Conservation (phyloP, 2,113 vertebrate genomes). For the Callocephalon fimbriatum region DNA sequence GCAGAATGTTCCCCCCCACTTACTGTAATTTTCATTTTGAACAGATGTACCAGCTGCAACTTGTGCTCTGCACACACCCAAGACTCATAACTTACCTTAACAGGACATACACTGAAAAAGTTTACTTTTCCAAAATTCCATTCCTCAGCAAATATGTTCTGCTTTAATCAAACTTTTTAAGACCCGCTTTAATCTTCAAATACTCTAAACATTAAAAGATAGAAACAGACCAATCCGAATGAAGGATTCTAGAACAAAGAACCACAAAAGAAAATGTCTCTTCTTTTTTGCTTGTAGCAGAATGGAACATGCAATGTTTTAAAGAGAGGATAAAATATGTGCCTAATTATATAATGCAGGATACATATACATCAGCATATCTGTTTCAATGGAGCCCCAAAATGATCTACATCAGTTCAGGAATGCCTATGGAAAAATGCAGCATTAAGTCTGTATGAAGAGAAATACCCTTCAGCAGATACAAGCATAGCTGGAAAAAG, state of each 20-base stretch:
- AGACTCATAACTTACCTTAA: not conserved
- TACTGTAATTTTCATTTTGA: not conserved
- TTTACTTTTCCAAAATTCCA: not conserved
- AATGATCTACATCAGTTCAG: not conserved
- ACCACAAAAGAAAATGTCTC: not conserved
- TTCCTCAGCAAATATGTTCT: not conserved
- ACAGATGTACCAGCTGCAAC: not conserved
- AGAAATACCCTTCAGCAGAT: not conserved
- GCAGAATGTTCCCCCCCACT: accelerated
- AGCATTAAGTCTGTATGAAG: not conserved
- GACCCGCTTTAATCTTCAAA: not conserved
- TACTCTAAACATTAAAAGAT: not conserved
- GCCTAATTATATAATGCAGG: not conserved
- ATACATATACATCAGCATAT: not conserved
- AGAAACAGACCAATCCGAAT: not conserved
- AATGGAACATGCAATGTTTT: not conserved
- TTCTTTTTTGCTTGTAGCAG: not conserved
- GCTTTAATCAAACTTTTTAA: not conserved
- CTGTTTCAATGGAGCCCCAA: not conserved
- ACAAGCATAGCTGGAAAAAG: accelerated
- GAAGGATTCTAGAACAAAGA: constrained; percentile 7
- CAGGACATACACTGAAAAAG: not conserved
- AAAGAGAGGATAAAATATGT: not conserved
- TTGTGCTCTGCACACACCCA: not conserved
- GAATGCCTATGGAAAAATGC: not conserved